Evolutionary conservation across 2,113 vertebrate species (phyloP).

Genomic region (Thunnus thynnus): DNA sequence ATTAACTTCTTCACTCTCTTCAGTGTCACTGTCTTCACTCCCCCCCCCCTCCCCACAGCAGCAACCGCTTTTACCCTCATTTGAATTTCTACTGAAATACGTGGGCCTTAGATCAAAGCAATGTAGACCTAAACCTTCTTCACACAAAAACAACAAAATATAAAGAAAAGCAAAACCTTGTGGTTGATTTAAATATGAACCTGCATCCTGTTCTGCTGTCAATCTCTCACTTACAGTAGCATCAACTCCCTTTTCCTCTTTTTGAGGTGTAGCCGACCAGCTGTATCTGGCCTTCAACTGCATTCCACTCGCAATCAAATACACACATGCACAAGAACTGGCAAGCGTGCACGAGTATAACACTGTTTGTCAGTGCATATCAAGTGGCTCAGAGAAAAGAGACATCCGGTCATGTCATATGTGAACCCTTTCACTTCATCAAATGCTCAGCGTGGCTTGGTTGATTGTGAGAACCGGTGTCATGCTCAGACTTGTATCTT

Average conservation of each 20-base stretch:
- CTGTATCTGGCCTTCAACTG: conserved; percentile 22
- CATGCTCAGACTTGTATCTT: conserved; percentile 48
- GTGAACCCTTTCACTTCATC: conserved; percentile 11
- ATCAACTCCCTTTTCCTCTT: conserved; percentile 10
- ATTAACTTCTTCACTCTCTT: no score
- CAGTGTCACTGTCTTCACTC: no score
- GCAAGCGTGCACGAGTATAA: not conserved
- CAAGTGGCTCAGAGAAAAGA: not conserved
- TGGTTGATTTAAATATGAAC: conserved; percentile 45
- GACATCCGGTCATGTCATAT: conserved; percentile 21
- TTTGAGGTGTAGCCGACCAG: conserved; percentile 24
- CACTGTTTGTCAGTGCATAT: conserved; percentile 8
- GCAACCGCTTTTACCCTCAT: not conserved
- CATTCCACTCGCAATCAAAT: not conserved
- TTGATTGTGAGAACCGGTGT: conserved; percentile 21
- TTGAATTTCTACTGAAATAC: conserved; percentile 14
- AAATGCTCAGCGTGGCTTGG: conserved; percentile 10
- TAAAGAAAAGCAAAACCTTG: not conserved
- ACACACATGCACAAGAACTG: not conserved
- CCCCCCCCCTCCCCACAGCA: not conserved
- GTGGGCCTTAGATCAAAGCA: conserved; percentile 9
- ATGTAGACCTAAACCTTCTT: not conserved
- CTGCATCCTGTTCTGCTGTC: conserved; percentile 47
- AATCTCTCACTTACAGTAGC: conserved; percentile 1
- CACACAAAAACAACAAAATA: not conserved